Percentiles rank a stretch among this genome's conserved stretches.
Evolutionary conservation across 2,888 invertebrate species (phyloP).

Genomic region (Phyllotreta cruciferae): DNA sequence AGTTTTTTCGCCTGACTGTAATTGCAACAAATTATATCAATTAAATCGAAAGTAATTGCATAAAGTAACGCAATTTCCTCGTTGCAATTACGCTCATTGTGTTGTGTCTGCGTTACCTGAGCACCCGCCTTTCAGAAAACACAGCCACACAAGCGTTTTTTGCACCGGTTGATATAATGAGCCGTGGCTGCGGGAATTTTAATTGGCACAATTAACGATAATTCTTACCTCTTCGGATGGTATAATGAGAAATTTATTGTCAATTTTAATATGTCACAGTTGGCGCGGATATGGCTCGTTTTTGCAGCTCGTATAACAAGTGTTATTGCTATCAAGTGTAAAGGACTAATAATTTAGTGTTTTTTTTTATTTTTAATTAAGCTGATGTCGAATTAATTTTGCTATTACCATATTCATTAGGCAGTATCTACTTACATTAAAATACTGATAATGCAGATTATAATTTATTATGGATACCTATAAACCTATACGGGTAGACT

Average conservation of each 20-base stretch:
- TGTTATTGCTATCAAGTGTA: too few relatives aligned
- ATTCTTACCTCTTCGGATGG: constrained; percentile 19
- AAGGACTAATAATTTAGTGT: too few relatives aligned
- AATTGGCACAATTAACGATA: constrained; percentile 33
- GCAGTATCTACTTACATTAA: too few relatives aligned
- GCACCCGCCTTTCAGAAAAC: constrained; percentile 28
- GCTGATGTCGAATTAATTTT: too few relatives aligned
- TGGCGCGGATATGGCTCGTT: neutral
- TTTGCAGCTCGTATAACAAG: too few relatives aligned
- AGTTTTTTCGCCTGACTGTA: constrained; percentile 23
- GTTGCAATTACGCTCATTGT: constrained; percentile 13
- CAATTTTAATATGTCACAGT: constrained; percentile 18
- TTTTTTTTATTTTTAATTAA: too few relatives aligned
- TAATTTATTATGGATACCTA: too few relatives aligned
- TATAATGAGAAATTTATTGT: constrained; percentile 23
- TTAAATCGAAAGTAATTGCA: constrained; percentile 23
- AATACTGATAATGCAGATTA: too few relatives aligned
- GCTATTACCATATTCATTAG: too few relatives aligned
- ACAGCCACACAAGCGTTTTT: constrained; percentile 23
- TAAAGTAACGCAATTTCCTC: constrained; percentile 22
- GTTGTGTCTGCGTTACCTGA: constrained; percentile 23
- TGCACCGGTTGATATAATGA: constrained; percentile 27
- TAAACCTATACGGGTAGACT: too few relatives aligned
- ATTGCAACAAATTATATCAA: constrained; percentile 36
- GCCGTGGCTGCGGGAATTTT: constrained; percentile 31